phyloP scores from a whole-genome alignment of 1,140 invertebrate species.

The Orchestia grillus region DNA sequence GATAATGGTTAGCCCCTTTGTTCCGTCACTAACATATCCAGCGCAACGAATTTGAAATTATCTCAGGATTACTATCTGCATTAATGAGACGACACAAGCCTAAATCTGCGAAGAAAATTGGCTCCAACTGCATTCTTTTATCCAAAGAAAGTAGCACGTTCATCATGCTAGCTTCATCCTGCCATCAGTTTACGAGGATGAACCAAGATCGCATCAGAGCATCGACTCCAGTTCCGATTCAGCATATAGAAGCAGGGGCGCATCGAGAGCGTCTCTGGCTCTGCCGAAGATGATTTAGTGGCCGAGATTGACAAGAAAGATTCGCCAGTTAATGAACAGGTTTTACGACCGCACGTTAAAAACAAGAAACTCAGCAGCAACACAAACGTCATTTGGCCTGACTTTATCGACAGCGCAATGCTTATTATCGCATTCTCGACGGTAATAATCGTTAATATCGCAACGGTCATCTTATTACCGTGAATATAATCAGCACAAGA shows the following conservation, averaged over 20 bases:
- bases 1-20: not conserved
- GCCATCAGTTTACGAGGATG: not conserved
- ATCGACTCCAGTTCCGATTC: not conserved
- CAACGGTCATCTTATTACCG: not conserved
- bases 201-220: not conserved
- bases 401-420: not conserved
- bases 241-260: not conserved
- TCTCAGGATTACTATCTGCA: not conserved
- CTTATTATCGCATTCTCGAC: not conserved
- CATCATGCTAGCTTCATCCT: not conserved
- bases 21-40: not conserved
- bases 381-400: not conserved
- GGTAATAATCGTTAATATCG: not conserved
- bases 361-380: not conserved
- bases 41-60: not conserved
- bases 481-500: not conserved
- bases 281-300: constrained; percentile 40
- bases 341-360: not conserved
- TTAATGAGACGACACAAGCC: not conserved
- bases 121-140: not conserved
- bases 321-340: constrained; percentile 3
- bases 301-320: constrained; percentile 20
- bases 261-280: not conserved
- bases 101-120: not conserved
- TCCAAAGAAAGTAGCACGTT: not conserved